Evolutionary conservation across 2,888 invertebrate species (phyloP).

Genomic region (Merodon equestris): DNA sequence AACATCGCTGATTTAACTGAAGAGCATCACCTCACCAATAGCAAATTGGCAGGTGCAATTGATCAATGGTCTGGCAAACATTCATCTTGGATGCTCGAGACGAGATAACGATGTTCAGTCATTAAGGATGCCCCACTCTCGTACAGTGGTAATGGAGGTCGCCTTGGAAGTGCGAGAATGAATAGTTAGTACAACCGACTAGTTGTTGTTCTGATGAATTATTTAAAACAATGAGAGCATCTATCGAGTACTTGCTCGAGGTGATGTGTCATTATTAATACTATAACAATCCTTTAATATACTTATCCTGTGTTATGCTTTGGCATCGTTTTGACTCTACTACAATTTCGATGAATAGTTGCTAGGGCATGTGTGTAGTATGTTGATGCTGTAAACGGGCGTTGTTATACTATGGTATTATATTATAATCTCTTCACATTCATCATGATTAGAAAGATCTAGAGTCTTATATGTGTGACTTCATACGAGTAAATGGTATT

Average conservation of each 20-base stretch:
- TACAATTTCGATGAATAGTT: constrained; percentile 15
- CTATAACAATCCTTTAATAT: constrained; percentile 46
- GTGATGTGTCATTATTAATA: constrained; percentile 49
- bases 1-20: background rate
- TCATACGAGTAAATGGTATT: too few species aligned
- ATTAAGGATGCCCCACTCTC: background rate
- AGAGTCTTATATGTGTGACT: too few species aligned
- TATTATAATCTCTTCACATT: background rate
- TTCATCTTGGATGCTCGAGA: constrained; percentile 47
- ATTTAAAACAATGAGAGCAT: constrained; percentile 59
- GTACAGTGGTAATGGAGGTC: background rate
- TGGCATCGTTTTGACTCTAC: constrained; percentile 23
- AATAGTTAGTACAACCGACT: constrained; percentile 26
- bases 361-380: background rate
- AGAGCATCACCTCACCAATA: background rate
- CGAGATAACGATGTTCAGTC: constrained; percentile 34
- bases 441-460: background rate
- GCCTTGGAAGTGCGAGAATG: constrained; percentile 25
- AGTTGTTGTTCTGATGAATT: constrained; percentile 29
- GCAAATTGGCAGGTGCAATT: constrained; percentile 57
- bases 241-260: constrained; percentile 5
- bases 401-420: constrained; percentile 21
- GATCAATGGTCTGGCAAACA: constrained; percentile 57
- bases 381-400: constrained; percentile 16
- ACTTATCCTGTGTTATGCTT: constrained; percentile 20